phyloP scores from a whole-genome alignment of 1,140 invertebrate genomes.

The Eumaeus atala region DNA sequence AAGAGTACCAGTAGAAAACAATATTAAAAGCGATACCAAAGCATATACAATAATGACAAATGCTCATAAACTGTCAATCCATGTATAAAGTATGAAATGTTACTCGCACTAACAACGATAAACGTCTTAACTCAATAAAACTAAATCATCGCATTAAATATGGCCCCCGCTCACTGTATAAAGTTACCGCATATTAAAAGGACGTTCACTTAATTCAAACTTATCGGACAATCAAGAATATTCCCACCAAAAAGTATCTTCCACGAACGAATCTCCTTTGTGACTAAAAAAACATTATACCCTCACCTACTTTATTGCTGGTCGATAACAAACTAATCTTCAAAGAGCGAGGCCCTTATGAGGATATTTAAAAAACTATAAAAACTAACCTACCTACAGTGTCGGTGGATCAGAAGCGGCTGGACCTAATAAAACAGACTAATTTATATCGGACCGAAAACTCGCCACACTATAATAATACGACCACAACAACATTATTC shows the following conservation, averaged over 20 bases:
- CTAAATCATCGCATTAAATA: slow-evolving; percentile 21
- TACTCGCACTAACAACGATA: slow-evolving; percentile 3
- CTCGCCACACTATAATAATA: slow-evolving; percentile 43
- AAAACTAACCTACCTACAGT: slow-evolving; percentile 36
- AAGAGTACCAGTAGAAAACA: no score
- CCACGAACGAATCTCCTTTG: slow-evolving; percentile 29
- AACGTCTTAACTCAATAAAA: slow-evolving; percentile 16
- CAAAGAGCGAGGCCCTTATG: slow-evolving; percentile 39
- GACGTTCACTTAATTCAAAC: slow-evolving; percentile 21
- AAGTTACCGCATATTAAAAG: slow-evolving; percentile 18
- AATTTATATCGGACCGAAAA: slow-evolving; percentile 50
- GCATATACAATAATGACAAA: no score
- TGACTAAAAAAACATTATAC: slow-evolving; percentile 24
- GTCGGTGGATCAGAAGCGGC: slow-evolving; percentile 45
- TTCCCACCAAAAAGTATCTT: slow-evolving; percentile 29
- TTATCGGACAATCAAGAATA: slow-evolving; percentile 33
- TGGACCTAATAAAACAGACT: slow-evolving; percentile 49
- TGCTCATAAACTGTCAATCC: background rate
- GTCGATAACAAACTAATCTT: slow-evolving; percentile 61
- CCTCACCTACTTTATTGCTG: slow-evolving; percentile 51
- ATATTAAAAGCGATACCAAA: no score
- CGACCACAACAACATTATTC: slow-evolving; percentile 54
- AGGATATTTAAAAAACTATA: slow-evolving; percentile 55
- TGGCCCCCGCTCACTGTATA: slow-evolving; percentile 13
- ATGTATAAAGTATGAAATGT: slow-evolving; percentile 5